Evolutionary conservation across 2,888 invertebrate genomes (phyloP).

Genomic region (Oligia strigilis): DNA sequence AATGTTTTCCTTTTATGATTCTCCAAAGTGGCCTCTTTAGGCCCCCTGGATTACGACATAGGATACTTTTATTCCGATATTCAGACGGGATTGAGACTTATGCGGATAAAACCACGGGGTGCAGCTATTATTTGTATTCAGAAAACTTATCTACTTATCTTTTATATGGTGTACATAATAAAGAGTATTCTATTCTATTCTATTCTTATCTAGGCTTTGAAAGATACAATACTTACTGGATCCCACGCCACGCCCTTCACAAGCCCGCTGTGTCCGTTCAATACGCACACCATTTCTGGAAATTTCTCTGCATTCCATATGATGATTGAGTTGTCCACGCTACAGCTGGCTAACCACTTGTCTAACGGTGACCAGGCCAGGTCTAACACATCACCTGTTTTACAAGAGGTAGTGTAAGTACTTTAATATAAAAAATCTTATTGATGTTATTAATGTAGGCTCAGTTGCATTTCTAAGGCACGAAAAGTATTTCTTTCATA

Average conservation of each 20-base stretch:
- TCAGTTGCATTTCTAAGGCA: background rate
- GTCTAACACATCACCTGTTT: conserved; percentile 96
- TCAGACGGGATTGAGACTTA: background rate
- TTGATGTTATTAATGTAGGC: background rate
- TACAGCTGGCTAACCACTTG: conserved; percentile 98
- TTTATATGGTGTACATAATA: too few relatives aligned
- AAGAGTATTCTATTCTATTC: too few relatives aligned
- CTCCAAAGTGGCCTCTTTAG: too few relatives aligned
- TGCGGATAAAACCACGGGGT: background rate
- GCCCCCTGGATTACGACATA: background rate
- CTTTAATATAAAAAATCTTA: background rate
- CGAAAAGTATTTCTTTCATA: background rate
- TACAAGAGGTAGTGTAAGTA: background rate
- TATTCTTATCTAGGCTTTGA: background rate
- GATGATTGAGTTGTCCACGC: conserved; percentile 99
- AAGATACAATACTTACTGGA: conserved; percentile 91
- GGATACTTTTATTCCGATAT: background rate
- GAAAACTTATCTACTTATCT: background rate
- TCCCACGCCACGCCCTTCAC: conserved; percentile 99
- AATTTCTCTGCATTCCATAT: conserved; percentile 99
- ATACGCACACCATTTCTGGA: conserved; percentile 94
- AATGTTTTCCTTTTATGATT: too few relatives aligned
- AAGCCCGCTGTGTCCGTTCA: conserved; percentile 97
- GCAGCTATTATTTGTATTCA: background rate
- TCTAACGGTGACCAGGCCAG: conserved; percentile 99